phyloP scores from a whole-genome alignment of 2,113 vertebrate genomes.

The Benitochromis conjunctus region DNA sequence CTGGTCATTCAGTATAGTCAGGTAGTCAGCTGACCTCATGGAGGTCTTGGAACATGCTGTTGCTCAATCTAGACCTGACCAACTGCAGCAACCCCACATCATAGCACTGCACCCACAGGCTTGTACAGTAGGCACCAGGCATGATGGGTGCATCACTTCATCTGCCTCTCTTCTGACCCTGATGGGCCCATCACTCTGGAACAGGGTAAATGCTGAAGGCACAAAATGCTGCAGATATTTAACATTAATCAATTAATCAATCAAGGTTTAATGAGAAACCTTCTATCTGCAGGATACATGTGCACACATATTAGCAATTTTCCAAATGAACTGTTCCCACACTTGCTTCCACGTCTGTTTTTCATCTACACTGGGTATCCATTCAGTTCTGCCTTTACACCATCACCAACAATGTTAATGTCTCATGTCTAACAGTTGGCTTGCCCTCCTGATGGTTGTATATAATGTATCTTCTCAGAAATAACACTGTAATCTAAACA shows the following conservation, averaged over 20 bases:
- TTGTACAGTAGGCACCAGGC: too few species aligned
- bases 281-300: background rate
- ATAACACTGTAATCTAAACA: conserved; percentile 54
- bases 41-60: too few species aligned
- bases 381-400: conserved; percentile 1
- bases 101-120: too few species aligned
- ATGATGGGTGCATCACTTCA: too few species aligned
- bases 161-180: too few species aligned
- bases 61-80: too few species aligned
- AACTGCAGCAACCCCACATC: too few species aligned
- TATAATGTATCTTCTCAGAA: conserved; percentile 12
- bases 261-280: background rate
- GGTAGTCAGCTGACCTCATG: too few species aligned
- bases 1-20: too few species aligned
- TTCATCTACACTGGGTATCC: background rate
- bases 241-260: background rate
- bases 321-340: background rate
- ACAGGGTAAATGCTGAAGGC: too few species aligned
- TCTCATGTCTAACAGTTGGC: background rate
- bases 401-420: background rate
- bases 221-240: background rate
- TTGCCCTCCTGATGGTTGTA: background rate
- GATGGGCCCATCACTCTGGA: too few species aligned
- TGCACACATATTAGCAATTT: background rate
- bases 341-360: background rate